Conservation (phyloP, 2,888 invertebrate genomes). For the Hyalella azteca region DNA sequence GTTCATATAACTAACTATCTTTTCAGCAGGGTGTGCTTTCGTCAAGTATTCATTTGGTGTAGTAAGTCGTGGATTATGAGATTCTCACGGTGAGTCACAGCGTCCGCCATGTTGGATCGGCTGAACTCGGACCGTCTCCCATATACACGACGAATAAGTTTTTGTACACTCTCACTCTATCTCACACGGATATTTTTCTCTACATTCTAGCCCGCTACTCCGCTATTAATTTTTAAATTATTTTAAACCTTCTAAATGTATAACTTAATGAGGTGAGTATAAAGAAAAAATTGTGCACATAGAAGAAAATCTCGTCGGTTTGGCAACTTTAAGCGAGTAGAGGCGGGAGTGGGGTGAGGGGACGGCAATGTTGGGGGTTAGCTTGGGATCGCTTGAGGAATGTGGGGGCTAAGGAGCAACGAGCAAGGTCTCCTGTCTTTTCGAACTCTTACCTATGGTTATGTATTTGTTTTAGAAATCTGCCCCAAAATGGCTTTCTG, state of each 20-base stretch:
- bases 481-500: no score
- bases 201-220: not conserved
- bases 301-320: not conserved
- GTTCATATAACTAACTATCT: not conserved
- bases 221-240: no score
- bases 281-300: not conserved
- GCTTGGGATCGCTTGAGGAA: not conserved
- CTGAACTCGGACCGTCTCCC: not conserved
- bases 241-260: no score
- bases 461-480: no score
- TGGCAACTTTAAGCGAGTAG: not conserved
- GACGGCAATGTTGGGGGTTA: not conserved
- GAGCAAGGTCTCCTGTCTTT: not conserved
- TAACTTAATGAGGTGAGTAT: not conserved
- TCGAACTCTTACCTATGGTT: not conserved
- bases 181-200: not conserved
- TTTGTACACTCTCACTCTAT: not conserved
- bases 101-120: slow-evolving; percentile 30
- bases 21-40: slow-evolving; percentile 13
- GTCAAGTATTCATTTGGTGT: not conserved
- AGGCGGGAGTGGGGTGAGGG: not conserved
- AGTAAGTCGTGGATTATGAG: slow-evolving; percentile 10
- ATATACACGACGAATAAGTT: not conserved
- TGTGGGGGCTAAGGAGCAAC: not conserved
- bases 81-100: slow-evolving; percentile 7